Conservation (phyloP, 2,888 invertebrate species). For the Leucoma salicis region DNA sequence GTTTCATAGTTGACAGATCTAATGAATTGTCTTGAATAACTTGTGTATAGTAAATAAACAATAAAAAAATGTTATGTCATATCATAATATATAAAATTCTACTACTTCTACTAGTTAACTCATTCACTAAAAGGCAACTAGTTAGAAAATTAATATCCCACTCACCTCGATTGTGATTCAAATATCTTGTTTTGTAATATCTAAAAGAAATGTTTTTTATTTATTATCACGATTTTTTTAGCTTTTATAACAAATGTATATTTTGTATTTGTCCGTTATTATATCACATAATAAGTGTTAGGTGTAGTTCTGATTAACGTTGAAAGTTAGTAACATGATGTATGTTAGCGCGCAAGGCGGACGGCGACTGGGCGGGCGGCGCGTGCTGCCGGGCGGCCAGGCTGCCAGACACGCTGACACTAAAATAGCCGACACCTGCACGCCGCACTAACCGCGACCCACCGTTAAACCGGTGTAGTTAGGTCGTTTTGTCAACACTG, state of each 20-base stretch:
- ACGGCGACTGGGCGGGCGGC: constrained; percentile 34
- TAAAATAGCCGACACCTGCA: constrained; percentile 79
- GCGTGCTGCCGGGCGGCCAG: constrained; percentile 36
- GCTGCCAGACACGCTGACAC: constrained; percentile 48
- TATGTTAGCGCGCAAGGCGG: constrained; percentile 34
- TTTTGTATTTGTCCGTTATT: no score
- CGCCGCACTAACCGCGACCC: constrained; percentile 59
- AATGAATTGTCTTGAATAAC: no score
- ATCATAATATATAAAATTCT: no score
- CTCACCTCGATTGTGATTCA: constrained; percentile 51
- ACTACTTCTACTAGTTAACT: no score
- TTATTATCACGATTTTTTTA: constrained; percentile 8
- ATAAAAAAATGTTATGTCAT: no score
- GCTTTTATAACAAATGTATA: no score
- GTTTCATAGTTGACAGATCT: no score
- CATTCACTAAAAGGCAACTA: constrained; percentile 36
- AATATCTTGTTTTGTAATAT: constrained; percentile 33
- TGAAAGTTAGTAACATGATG: neutral
- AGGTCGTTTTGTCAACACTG: constrained; percentile 61
- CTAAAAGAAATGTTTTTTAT: constrained; percentile 17
- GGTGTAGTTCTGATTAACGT: neutral
- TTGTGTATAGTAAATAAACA: no score
- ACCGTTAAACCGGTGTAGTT: constrained; percentile 52
- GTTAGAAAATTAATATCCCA: constrained; percentile 48
- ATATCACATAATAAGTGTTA: neutral